Conservation (phyloP, 2,113 vertebrate species). For the Syngnathus scovelli region DNA sequence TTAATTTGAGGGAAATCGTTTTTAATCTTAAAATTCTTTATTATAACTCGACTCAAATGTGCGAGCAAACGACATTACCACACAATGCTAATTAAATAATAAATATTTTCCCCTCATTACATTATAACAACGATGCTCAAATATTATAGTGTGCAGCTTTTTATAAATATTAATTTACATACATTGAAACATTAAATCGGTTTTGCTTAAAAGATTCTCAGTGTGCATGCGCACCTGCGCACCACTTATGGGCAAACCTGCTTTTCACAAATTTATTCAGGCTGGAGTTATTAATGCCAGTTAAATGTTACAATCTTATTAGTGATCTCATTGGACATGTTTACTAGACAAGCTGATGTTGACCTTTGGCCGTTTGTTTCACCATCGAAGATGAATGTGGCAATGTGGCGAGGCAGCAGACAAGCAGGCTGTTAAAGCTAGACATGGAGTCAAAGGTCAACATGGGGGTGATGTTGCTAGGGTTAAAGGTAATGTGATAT, state of each 20-base stretch:
- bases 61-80: not conserved
- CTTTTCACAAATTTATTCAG: not conserved
- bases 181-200: not conserved
- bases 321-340: slow-evolving; percentile 47
- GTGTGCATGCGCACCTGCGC: too few species aligned
- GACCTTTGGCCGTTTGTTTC: slow-evolving; percentile 78
- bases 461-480: slow-evolving; percentile 69
- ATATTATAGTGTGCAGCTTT: too few species aligned
- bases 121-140: too few species aligned
- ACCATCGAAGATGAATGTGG: slow-evolving; percentile 76
- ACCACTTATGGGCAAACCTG: not conserved
- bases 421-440: slow-evolving; percentile 76
- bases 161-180: too few species aligned
- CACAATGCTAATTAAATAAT: too few species aligned
- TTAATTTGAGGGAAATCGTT: not conserved
- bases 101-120: too few species aligned
- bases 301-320: slow-evolving; percentile 6
- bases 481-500: slow-evolving; percentile 73
- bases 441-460: slow-evolving; percentile 80
- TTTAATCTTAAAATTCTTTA: not conserved
- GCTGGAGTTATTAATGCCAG: slow-evolving; percentile 17
- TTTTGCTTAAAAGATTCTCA: not conserved
- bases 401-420: slow-evolving; percentile 73
- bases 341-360: slow-evolving; percentile 56
- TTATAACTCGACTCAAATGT: not conserved